These are phyloP conservation scores for Coreoperca whiteheadi DNA, from an alignment of 2,113 vertebrate species.

Conservation along the genomic window DNA sequence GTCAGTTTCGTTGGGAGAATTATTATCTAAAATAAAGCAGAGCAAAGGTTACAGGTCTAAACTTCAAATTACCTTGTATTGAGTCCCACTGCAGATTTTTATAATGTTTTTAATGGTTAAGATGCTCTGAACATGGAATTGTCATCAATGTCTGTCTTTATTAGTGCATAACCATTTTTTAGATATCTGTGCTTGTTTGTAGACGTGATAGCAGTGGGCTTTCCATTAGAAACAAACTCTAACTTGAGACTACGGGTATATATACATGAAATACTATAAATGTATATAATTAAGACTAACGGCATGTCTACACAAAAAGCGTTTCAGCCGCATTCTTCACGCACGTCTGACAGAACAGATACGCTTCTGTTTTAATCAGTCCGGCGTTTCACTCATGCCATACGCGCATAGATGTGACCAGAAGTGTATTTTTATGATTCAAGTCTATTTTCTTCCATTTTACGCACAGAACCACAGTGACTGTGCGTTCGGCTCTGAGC, in stretches of 20 bases:
- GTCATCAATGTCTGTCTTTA: background rate
- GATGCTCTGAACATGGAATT: background rate
- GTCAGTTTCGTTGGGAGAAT: conserved; percentile 1
- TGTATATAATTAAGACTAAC: background rate
- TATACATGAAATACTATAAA: background rate
- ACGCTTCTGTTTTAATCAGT: no score
- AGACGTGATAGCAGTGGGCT: background rate
- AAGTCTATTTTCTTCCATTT: background rate
- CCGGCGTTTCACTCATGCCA: no score
- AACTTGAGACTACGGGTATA: background rate
- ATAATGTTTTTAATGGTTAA: background rate
- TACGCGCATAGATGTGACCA: no score
- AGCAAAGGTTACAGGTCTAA: background rate
- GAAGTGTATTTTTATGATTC: background rate
- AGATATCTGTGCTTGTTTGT: background rate
- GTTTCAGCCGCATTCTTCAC: background rate
- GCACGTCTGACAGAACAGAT: no score
- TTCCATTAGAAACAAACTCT: background rate
- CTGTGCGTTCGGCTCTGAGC: no score
- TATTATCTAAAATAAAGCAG: conserved; percentile 28
- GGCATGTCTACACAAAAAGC: background rate
- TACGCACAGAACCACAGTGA: background rate
- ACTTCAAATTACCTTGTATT: background rate
- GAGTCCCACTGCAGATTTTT: background rate
- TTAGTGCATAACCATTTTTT: background rate